A percentile compares a stretch with the other conserved stretches of the same genome.
Conservation (phyloP, 2,113 vertebrate species). For the Phainopepla nitens region DNA sequence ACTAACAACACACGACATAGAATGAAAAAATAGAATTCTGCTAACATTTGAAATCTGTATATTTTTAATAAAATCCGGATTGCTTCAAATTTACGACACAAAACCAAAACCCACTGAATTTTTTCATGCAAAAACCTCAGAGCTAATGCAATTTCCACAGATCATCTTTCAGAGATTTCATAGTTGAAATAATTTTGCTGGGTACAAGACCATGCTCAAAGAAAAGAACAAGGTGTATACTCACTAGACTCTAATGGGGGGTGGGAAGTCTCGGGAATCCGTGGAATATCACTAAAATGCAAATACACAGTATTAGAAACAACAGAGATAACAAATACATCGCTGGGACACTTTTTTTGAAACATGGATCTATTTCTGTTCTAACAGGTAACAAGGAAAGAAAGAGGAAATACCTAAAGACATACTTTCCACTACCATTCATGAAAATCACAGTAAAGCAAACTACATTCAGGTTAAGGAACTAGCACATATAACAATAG, state of each 20-base stretch:
- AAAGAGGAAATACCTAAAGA: not conserved
- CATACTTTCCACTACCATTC: not conserved
- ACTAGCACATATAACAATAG: not conserved
- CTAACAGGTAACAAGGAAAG: not conserved
- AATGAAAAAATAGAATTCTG: not conserved
- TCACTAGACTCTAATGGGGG: constrained; percentile 96
- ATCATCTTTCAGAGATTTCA: not conserved
- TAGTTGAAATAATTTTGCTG: not conserved
- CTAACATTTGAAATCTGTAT: not conserved
- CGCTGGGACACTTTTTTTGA: not conserved
- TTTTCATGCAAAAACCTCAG: not conserved
- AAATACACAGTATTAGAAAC: constrained; percentile 7
- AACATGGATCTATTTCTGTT: not conserved
- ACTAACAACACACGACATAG: not conserved
- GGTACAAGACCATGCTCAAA: not conserved
- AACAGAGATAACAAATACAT: not conserved
- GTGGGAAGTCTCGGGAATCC: constrained; percentile 94
- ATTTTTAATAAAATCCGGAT: not conserved
- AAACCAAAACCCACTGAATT: not conserved
- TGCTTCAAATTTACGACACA: not conserved
- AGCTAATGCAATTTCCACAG: not conserved
- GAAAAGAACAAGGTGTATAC: not conserved
- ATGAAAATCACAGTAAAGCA: constrained; percentile 10
- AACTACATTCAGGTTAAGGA: constrained; percentile 4
- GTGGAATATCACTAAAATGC: constrained; percentile 90